Conservation (phyloP, 2,888 invertebrate genomes). For the Tachystola acroxantha region DNA sequence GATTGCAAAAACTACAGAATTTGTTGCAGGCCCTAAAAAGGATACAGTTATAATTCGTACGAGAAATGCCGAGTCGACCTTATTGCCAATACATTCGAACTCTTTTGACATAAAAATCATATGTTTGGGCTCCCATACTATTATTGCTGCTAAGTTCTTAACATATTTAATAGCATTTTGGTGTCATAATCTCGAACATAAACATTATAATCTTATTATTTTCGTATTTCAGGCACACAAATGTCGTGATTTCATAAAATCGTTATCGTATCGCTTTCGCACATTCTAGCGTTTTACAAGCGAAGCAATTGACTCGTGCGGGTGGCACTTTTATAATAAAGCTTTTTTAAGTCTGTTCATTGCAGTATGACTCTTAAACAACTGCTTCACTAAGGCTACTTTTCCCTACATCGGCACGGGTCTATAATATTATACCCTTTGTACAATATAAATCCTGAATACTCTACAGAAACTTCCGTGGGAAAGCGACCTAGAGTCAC, state of each 20-base stretch:
- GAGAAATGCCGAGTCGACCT: too few species aligned
- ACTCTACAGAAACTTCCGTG: background rate
- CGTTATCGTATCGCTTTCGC: constrained; percentile 18
- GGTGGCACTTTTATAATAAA: constrained; percentile 17
- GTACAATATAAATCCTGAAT: too few species aligned
- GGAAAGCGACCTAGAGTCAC: constrained; percentile 1
- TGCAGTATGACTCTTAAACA: constrained; percentile 11
- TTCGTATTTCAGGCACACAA: constrained; percentile 30
- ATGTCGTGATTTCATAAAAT: constrained; percentile 16
- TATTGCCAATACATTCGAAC: too few species aligned
- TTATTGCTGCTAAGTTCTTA: constrained; percentile 19
- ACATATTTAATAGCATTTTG: constrained; percentile 50
- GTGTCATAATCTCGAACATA: constrained; percentile 64
- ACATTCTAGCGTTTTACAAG: constrained; percentile 10
- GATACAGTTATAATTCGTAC: too few species aligned
- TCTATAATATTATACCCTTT: too few species aligned
- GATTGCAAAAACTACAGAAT: too few species aligned
- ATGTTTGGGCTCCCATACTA: too few species aligned
- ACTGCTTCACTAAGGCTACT: background rate
- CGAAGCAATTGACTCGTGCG: constrained; percentile 16
- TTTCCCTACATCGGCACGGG: background rate
- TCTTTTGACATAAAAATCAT: too few species aligned
- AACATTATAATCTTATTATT: constrained; percentile 13
- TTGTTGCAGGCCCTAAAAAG: too few species aligned
- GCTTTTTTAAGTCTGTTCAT: constrained; percentile 17